phyloP scores from a whole-genome alignment of 2,113 vertebrate species.

The Onychostruthus taczanowskii region DNA sequence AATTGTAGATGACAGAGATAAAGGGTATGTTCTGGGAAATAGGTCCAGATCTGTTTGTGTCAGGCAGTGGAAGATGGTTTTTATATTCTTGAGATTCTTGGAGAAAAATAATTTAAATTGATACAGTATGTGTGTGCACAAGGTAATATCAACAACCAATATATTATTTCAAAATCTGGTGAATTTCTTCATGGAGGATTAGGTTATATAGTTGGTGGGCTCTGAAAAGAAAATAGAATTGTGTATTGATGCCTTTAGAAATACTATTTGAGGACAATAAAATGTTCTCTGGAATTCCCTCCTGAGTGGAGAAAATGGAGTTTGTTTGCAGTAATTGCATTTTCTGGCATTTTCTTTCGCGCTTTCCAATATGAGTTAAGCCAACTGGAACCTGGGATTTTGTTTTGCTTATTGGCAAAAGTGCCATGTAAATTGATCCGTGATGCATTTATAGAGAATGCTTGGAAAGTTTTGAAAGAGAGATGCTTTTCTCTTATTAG shows the following conservation, averaged over 20 bases:
- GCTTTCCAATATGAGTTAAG: constrained; percentile 80
- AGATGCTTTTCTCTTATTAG: constrained; percentile 82
- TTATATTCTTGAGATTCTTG: constrained; percentile 10
- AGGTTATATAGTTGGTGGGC: constrained; percentile 65
- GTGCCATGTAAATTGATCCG: constrained; percentile 86
- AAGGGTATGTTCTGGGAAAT: constrained; percentile 12
- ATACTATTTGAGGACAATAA: constrained; percentile 85
- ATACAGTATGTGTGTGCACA: constrained; percentile 9
- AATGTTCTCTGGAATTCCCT: constrained; percentile 81
- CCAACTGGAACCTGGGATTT: constrained; percentile 83
- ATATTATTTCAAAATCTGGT: constrained; percentile 66
- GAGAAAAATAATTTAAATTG: constrained; percentile 67
- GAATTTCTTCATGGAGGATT: constrained; percentile 62
- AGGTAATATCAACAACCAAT: constrained; percentile 66
- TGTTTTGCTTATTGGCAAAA: constrained; percentile 81
- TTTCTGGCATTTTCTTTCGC: constrained; percentile 77
- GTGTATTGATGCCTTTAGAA: constrained; percentile 80
- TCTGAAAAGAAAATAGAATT: constrained; percentile 78
- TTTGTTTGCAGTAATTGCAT: constrained; percentile 85
- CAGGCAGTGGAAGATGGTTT: constrained; percentile 11
- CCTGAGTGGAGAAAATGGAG: constrained; percentile 81
- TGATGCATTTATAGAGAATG: constrained; percentile 77
- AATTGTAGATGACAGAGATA: constrained; percentile 58
- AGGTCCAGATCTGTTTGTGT: constrained; percentile 38
- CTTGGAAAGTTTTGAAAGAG: constrained; percentile 80